A percentile compares a stretch with the other conserved stretches of the same genome.
Conservation (phyloP, 1,140 invertebrate genomes). For the Spodoptera litura region DNA sequence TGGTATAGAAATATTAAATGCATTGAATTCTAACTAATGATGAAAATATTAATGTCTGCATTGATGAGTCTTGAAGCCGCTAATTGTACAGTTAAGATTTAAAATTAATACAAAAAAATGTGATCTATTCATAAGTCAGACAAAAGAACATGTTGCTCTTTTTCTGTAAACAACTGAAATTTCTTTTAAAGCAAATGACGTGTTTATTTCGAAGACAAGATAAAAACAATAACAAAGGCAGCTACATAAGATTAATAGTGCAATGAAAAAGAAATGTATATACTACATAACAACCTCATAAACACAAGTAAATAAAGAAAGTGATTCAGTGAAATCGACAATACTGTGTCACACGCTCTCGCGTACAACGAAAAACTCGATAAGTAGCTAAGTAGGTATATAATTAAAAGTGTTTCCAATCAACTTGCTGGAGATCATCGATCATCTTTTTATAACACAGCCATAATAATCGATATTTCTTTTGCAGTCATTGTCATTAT, state of each 20-base stretch:
- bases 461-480: neutral
- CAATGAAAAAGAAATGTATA: constrained; percentile 7
- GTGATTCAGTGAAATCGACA: constrained; percentile 27
- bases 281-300: constrained; percentile 2
- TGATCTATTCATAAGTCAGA: too few species aligned
- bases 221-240: neutral
- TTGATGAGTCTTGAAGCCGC: too few species aligned
- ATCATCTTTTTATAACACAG: constrained; percentile 25
- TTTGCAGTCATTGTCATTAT: constrained; percentile 6
- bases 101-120: too few species aligned
- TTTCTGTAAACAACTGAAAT: too few species aligned
- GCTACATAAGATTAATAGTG: neutral
- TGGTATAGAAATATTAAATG: neutral
- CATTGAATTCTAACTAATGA: neutral
- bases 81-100: too few species aligned
- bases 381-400: neutral
- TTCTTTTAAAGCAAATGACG: too few species aligned
- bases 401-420: constrained; percentile 41
- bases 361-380: constrained; percentile 11
- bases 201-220: neutral
- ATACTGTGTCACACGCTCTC: constrained; percentile 43
- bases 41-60: neutral
- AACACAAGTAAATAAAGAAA: constrained; percentile 32
- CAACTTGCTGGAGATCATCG: constrained; percentile 1
- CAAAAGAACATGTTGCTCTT: too few species aligned